These are phyloP conservation scores for Drosophila novamexicana DNA, from an alignment of 1,140 invertebrate genomes.

Conservation along the genomic window DNA sequence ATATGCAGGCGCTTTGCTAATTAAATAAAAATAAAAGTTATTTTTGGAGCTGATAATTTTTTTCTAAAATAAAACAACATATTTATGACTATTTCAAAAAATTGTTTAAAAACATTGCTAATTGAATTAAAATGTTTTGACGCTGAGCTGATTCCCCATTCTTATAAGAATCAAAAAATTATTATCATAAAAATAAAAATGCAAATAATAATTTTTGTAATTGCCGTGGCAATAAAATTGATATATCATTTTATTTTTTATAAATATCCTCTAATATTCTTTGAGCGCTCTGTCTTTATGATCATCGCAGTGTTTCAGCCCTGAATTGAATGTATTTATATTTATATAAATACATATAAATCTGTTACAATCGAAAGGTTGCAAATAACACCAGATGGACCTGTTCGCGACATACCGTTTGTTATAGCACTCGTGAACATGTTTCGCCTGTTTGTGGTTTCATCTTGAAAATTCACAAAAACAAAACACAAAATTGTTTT, in stretches of 20 bases:
- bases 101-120: not conserved
- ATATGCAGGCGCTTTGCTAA: not conserved
- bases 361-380: conserved; percentile 5
- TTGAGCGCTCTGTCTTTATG: not conserved
- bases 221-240: too few relatives aligned
- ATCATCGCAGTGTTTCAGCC: conserved; percentile 7
- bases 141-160: too few relatives aligned
- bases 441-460: conserved; percentile 59
- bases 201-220: not conserved
- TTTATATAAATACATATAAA: not conserved
- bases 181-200: not conserved
- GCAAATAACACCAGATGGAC: conserved; percentile 29
- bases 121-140: not conserved
- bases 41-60: not conserved
- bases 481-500: conserved; percentile 12
- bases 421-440: conserved; percentile 57
- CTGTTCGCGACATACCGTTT: conserved; percentile 41
- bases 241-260: too few relatives aligned
- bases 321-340: conserved; percentile 4
- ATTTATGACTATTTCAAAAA: not conserved
- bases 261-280: too few relatives aligned
- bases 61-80: not conserved
- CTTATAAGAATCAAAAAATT: not conserved
- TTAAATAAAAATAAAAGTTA: conserved; percentile 5
- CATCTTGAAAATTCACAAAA: conserved; percentile 38